Conservation (phyloP, 2,113 vertebrate genomes). For the Oncorhynchus keta region DNA sequence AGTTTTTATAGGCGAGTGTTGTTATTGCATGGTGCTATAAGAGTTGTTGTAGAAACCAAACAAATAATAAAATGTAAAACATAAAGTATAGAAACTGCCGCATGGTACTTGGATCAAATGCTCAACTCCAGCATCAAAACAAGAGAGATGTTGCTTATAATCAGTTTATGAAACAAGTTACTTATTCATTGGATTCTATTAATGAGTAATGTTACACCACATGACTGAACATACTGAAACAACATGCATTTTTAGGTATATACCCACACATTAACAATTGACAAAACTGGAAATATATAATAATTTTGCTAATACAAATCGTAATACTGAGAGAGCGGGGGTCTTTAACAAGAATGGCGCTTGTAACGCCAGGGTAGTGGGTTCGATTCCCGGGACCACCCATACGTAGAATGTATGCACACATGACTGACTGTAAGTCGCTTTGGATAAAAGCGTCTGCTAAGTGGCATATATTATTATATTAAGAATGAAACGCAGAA, state of each 20-base stretch:
- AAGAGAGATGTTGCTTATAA: not conserved
- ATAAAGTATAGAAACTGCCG: not conserved
- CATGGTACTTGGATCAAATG: not conserved
- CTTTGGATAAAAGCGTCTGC: too few relatives aligned
- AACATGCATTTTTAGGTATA: not conserved
- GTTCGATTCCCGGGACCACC: too few relatives aligned
- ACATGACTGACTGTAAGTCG: too few relatives aligned
- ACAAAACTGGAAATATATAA: not conserved
- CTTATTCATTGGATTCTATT: not conserved
- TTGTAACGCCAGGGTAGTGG: too few relatives aligned
- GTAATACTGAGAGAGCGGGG: not conserved
- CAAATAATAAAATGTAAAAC: not conserved
- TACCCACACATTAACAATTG: not conserved
- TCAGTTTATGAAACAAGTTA: not conserved
- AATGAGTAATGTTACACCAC: not conserved
- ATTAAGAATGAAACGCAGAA: not conserved
- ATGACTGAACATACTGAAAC: too few relatives aligned
- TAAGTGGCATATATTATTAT: too few relatives aligned
- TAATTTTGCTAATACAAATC: not conserved
- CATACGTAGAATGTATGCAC: too few relatives aligned
- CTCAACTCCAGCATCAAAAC: not conserved
- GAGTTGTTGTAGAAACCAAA: slow-evolving; percentile 19
- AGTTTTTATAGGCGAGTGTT: slow-evolving; percentile 7
- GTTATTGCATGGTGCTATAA: slow-evolving; percentile 18
- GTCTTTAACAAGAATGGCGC: not conserved